Evolutionary conservation across 2,113 vertebrate species (phyloP), one percentile per base, ranked within the genome.

Genomic region (Dolichallabes microphthalmus): DNA sequence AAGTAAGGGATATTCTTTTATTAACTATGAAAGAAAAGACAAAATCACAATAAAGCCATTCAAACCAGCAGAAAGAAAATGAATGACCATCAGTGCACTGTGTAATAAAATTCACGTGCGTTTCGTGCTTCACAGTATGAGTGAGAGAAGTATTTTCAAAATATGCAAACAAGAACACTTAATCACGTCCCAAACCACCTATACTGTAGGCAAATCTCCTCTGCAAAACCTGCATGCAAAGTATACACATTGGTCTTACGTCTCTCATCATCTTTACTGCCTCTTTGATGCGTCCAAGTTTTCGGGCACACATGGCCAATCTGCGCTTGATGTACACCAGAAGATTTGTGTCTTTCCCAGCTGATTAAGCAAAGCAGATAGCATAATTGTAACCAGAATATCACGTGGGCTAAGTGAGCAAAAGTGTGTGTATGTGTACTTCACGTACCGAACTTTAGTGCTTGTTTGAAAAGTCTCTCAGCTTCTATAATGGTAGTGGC

Each of bases 251-350:
- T 13, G 9, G 27, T 97, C 98, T 98, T 93, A 99, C 98, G 91
- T 99, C 98, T 97, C 98, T 97, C 97, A 99, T 99, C 95, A 99
- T 98, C 95, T 99, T 99, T 75, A 98, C 97, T 60, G 98, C 97
- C 94, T 99, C 98, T 93, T 96, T 96, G 89, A 99, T 97, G 89
- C 97, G 95, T 79, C 98, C 98, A 90, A 99, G 95, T 86, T 97
- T 99, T 80, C 98, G 97, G 45, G 98, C 96, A 93, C 98, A 99
- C 98, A 99, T 99, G 50, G 98, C 98, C 71, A 99, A 91, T 90
- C 98, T 97, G 89, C 98, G 96, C 91, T 97, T 99, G 92, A 98
- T 97, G 88, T 99, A 99, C 0, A 98, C 97, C 91, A 99, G 89
- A 0, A 99, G 95, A 93, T 99, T 99, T 87, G 97, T 98, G 91